Evolutionary conservation across 2,113 vertebrate species (phyloP).

Genomic region (Cathartes aura): DNA sequence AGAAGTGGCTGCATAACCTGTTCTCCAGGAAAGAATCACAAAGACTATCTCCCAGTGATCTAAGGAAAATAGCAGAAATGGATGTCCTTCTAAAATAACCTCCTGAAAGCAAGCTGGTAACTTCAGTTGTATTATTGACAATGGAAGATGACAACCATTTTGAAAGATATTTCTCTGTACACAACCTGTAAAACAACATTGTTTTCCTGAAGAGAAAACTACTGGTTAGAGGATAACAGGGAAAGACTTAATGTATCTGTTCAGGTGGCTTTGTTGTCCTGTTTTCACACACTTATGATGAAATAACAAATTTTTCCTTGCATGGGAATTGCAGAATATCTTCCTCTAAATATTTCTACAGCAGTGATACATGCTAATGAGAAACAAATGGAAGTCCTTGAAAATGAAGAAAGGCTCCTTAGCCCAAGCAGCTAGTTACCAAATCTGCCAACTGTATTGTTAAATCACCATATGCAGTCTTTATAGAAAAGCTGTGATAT

Average conservation of each 20-base stretch:
- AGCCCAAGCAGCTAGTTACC: background rate
- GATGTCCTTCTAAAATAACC: background rate
- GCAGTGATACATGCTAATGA: background rate
- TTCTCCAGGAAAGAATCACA: background rate
- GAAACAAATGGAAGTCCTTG: background rate
- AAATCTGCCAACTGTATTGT: background rate
- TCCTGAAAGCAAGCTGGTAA: background rate
- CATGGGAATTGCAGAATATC: background rate
- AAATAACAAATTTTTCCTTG: background rate
- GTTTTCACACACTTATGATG: background rate
- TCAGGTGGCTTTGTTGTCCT: background rate
- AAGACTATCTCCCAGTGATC: background rate
- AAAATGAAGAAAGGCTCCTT: background rate
- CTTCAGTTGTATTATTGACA: background rate
- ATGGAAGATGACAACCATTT: background rate
- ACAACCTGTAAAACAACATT: background rate
- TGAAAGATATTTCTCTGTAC: background rate
- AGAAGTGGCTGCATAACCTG: background rate
- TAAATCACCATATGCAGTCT: background rate
- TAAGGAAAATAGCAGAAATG: background rate
- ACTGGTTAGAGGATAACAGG: background rate
- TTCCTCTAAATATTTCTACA: background rate
- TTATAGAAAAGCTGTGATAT: background rate
- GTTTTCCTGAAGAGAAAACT: background rate
- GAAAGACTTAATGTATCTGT: background rate